A percentile compares a stretch with the other conserved stretches of the same genome.
Evolutionary conservation across 2,113 vertebrate genomes (phyloP).

Genomic region (Pogonocichla stellata): DNA sequence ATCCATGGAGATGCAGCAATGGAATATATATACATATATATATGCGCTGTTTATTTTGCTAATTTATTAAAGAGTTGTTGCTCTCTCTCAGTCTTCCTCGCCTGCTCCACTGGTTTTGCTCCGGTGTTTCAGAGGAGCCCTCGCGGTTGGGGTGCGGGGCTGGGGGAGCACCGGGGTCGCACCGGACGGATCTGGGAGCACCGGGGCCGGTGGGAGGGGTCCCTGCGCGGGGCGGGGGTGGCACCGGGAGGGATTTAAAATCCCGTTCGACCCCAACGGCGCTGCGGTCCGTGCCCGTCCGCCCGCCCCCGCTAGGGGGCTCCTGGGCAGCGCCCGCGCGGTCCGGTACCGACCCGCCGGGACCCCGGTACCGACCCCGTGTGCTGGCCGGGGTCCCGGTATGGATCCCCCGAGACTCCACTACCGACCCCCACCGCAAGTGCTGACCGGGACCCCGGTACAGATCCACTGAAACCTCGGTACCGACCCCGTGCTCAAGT

Average conservation of each 20-base stretch:
- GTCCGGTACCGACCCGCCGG: not conserved
- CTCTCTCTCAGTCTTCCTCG: not conserved
- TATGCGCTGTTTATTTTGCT: constrained; percentile 5
- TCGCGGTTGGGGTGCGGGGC: not conserved
- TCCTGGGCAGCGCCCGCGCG: not conserved
- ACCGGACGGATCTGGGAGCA: not conserved
- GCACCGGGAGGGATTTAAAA: not conserved
- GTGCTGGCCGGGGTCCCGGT: too few relatives aligned
- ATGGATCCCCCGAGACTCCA: not conserved
- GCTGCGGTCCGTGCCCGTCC: not conserved
- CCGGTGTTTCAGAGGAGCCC: not conserved
- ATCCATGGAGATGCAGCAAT: not conserved
- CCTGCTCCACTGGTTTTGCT: not conserved
- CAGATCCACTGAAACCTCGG: too few relatives aligned
- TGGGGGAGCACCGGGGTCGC: not conserved
- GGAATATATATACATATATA: not conserved
- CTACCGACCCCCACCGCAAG: too few relatives aligned
- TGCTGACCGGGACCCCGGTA: too few relatives aligned
- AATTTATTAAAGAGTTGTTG: not conserved
- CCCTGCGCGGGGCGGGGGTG: not conserved
- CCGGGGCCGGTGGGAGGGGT: not conserved
- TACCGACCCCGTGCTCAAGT: too few relatives aligned
- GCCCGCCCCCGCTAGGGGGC: not conserved
- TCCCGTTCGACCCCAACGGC: not conserved
- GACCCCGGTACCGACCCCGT: not conserved